Conservation (phyloP, 2,113 vertebrate genomes). For the Fregata magnificens region DNA sequence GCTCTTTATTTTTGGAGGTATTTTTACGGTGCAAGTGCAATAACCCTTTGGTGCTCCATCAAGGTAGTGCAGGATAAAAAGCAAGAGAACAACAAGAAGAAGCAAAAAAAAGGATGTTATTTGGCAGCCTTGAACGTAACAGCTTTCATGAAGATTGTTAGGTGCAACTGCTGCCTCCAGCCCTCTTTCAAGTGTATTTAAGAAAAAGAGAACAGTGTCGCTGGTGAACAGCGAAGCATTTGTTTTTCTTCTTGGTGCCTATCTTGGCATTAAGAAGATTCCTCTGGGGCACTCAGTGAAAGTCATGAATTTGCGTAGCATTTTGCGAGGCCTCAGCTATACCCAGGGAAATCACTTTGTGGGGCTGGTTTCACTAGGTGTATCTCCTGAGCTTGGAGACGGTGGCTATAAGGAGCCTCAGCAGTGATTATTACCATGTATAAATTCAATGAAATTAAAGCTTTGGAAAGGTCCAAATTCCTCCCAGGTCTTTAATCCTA, state of each 20-base stretch:
- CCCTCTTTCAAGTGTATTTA: background rate
- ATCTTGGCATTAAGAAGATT: background rate
- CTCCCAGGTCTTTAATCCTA: conserved; percentile 25
- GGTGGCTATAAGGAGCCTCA: background rate
- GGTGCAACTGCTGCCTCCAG: background rate
- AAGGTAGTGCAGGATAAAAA: background rate
- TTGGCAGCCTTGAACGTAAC: background rate
- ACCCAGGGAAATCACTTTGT: background rate
- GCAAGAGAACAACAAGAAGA: background rate
- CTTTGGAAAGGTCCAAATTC: conserved; percentile 16
- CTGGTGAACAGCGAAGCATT: background rate
- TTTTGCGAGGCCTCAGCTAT: background rate
- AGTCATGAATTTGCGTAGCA: background rate
- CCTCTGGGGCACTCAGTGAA: background rate
- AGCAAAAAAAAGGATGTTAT: background rate
- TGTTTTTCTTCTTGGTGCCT: background rate
- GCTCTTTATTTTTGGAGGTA: background rate
- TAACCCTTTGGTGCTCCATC: background rate
- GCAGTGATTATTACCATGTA: background rate
- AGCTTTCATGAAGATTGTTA: conserved; percentile 23
- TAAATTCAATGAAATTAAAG: conserved; percentile 46
- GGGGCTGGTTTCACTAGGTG: conserved; percentile 9
- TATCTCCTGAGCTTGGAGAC: background rate
- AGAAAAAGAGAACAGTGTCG: background rate
- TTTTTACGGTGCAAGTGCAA: background rate